Base-by-base conservation (phyloP, 2,797 vertebrate species). In the Botia kubotai region DNA sequence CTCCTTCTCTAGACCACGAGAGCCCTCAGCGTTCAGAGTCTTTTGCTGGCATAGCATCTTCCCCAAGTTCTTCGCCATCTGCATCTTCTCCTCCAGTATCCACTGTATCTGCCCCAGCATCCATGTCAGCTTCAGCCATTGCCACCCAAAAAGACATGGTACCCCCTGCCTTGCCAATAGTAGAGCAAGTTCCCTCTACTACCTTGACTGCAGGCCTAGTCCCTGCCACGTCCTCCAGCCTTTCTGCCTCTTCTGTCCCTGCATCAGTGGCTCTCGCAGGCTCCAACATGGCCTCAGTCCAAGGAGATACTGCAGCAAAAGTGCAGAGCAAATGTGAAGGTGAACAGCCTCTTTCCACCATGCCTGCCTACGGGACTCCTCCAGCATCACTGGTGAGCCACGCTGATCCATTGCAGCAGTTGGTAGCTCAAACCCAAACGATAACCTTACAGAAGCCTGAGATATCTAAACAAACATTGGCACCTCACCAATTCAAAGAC, bases 1-100 rank as follows among this genome's bases (percentile, higher is more conserved):
- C 81, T 91, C 89, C 77, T 90, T 29, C 63, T 76, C 83, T 85
- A 93, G 94, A 94, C 82, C 87, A 86, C 85, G 92, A 93, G 86
- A 89, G 82, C 89, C 90, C 88, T 46, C 92, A 93, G 80, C 89
- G 85, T 82, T 80, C 88, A 66, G 93, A 94, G 66, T 88, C 90
- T 77, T 90, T 91, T 81, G 84, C 84, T 83, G 89, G 89, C 86
- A 85, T 91, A 70, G 68, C 86, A 72, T 90, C 90, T 79, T 77
- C 87, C 57, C 80, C 88, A 14, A 87, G 81, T 82, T 85, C 88
- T 23, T 69, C 86, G 43, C 83, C 87, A 46, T 88, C 90, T 81
- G 82, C 89, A 43, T 81, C 88, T 52, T 89, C 88, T 33, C 85
- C 88, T 80, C 83, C 88, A 60, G 85, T 88, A 52, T 92, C 88